Percentiles rank a stretch among this genome's conserved stretches.
phyloP scores from a whole-genome alignment of 2,113 vertebrate species.

The Peromyscus maniculatus region DNA sequence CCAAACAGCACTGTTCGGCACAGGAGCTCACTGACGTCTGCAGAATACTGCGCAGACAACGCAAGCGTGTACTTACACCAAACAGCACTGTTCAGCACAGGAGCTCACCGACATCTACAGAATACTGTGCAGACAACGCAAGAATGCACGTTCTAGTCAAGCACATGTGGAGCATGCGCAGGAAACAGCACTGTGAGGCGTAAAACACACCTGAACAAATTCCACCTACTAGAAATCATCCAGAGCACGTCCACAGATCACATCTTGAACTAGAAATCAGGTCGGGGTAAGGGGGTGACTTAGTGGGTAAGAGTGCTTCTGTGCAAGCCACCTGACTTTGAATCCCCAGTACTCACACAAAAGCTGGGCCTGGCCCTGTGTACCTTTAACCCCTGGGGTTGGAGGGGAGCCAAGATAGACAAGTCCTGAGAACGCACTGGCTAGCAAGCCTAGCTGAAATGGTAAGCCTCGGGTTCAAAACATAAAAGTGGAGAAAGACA shows the following conservation, averaged over 20 bases:
- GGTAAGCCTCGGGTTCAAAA: not conserved
- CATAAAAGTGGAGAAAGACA: not conserved
- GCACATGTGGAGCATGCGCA: not conserved
- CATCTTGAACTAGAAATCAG: conserved; percentile 33
- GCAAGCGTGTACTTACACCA: not conserved
- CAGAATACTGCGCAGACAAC: not conserved
- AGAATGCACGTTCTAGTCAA: not conserved
- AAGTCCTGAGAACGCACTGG: not conserved
- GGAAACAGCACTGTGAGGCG: not conserved
- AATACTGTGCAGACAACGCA: not conserved
- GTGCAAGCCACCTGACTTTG: not conserved
- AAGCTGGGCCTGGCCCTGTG: not conserved
- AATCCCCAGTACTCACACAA: not conserved
- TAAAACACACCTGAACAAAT: conserved; percentile 46
- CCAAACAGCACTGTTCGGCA: not conserved
- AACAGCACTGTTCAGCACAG: not conserved
- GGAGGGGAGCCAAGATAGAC: not conserved
- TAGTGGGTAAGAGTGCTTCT: not conserved
- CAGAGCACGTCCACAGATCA: not conserved
- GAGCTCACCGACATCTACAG: not conserved
- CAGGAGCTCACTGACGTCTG: not conserved
- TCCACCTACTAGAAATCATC: conserved; percentile 25
- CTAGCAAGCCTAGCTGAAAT: not conserved
- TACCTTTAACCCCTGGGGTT: not conserved
- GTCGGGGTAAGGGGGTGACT: not conserved